A percentile compares a stretch with the other conserved stretches of the same genome.
phyloP scores from a whole-genome alignment of 2,797 vertebrate species.

The Clarias laeviceps region DNA sequence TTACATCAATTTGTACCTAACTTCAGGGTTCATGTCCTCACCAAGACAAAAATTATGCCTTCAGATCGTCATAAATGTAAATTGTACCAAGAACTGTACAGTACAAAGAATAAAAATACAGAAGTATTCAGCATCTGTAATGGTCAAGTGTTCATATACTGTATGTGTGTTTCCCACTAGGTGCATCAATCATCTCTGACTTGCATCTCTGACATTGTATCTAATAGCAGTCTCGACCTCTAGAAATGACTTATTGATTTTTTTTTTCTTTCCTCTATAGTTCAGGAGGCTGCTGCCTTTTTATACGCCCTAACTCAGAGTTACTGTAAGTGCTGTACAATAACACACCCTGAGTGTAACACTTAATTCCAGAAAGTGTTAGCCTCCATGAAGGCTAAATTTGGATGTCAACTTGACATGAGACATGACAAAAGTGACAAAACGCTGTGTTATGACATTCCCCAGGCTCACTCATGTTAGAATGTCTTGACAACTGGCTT shows the following conservation, averaged over 20 bases:
- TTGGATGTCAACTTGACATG: neutral
- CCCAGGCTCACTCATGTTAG: neutral
- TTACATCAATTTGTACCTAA: neutral
- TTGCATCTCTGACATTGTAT: slow-evolving; percentile 5
- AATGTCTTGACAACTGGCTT: neutral
- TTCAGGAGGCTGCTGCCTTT: neutral
- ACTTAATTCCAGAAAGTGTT: neutral
- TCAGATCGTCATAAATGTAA: neutral
- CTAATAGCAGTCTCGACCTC: slow-evolving; percentile 15
- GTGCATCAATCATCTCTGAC: neutral
- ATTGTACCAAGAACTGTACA: neutral
- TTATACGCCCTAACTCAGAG: neutral
- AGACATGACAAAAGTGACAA: neutral
- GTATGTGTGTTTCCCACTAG: neutral
- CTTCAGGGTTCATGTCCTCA: neutral
- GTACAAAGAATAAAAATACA: neutral
- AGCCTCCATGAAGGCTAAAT: slow-evolving; percentile 2
- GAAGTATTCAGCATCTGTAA: neutral
- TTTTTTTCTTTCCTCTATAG: neutral
- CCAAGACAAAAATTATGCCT: neutral
- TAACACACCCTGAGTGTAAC: neutral
- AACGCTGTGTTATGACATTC: neutral
- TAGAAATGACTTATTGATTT: slow-evolving; percentile 30
- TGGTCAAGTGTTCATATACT: neutral
- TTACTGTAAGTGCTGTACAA: neutral